A percentile compares a stretch with the other conserved stretches of the same genome.
Evolutionary conservation across 2,888 invertebrate species (phyloP).

Genomic region (Creontiades dilutus): DNA sequence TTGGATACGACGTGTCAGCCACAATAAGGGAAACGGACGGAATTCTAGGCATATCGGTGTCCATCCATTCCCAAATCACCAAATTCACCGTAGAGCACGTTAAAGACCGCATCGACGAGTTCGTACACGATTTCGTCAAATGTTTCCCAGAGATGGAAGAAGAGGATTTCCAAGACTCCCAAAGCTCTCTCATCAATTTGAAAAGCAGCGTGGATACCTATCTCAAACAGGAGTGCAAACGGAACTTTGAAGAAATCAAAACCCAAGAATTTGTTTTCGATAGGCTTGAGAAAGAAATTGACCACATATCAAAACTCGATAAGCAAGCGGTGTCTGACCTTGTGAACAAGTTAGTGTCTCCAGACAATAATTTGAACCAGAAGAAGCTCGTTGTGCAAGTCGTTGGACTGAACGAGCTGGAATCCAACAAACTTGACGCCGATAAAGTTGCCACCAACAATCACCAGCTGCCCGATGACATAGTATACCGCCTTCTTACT

Average conservation of each 20-base stretch:
- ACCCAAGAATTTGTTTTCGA: constrained; percentile 88
- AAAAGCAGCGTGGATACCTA: constrained; percentile 89
- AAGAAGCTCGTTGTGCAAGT: constrained; percentile 74
- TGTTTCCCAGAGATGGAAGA: constrained; percentile 82
- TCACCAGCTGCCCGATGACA: constrained; percentile 58
- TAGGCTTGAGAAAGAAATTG: constrained; percentile 83
- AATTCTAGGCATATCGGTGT: constrained; percentile 88
- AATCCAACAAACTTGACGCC: background rate
- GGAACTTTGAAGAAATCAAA: constrained; percentile 90
- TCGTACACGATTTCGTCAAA: constrained; percentile 83
- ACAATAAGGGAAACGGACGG: constrained; percentile 85
- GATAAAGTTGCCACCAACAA: constrained; percentile 31
- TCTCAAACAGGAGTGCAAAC: constrained; percentile 86
- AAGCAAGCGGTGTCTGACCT: constrained; percentile 20
- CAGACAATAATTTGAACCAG: constrained; percentile 7
- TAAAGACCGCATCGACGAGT: constrained; percentile 86
- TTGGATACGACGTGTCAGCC: constrained; percentile 91
- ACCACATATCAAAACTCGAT: constrained; percentile 32
- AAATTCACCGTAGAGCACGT: constrained; percentile 85
- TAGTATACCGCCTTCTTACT: constrained; percentile 37
- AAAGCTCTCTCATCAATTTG: constrained; percentile 85
- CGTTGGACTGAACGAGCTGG: constrained; percentile 63
- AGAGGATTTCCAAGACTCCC: constrained; percentile 82
- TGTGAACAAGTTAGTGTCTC: constrained; percentile 10
- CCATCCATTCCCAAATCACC: constrained; percentile 88